A percentile compares a stretch with the other conserved stretches of the same genome.
phyloP scores from a whole-genome alignment of 2,797 vertebrate genomes.

The Gobio occitaniae region DNA sequence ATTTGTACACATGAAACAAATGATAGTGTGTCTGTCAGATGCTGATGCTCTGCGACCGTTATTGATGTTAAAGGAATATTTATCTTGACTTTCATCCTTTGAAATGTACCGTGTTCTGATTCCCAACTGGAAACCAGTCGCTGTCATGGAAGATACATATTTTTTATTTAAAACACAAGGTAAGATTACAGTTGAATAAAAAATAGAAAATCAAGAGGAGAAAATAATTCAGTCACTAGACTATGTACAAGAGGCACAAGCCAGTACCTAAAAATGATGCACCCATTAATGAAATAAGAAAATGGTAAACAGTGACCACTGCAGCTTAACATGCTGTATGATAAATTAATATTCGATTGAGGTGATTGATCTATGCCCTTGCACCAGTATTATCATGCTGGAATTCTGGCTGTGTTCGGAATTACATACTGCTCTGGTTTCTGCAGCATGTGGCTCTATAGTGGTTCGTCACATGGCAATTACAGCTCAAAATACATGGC shows the following conservation, averaged over 20 bases:
- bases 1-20: slow-evolving; percentile 45
- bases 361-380: slow-evolving; percentile 12
- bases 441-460: not conserved
- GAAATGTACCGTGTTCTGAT: not conserved
- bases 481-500: not conserved
- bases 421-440: not conserved
- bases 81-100: not conserved
- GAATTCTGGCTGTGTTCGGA: slow-evolving; percentile 6
- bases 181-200: not conserved
- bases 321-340: slow-evolving; percentile 19
- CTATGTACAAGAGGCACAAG: slow-evolving; percentile 35
- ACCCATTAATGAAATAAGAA: not conserved
- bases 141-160: not conserved
- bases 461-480: not conserved
- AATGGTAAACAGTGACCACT: not conserved
- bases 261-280: not conserved
- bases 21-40: not conserved
- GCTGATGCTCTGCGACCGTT: not conserved
- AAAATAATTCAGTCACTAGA: not conserved
- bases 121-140: not conserved
- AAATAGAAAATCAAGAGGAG: not conserved
- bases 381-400: slow-evolving; percentile 10
- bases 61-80: not conserved
- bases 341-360: slow-evolving; percentile 26
- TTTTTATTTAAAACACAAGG: not conserved